phyloP scores from a whole-genome alignment of 2,888 invertebrate genomes.

The Drosophila kambysellisi region DNA sequence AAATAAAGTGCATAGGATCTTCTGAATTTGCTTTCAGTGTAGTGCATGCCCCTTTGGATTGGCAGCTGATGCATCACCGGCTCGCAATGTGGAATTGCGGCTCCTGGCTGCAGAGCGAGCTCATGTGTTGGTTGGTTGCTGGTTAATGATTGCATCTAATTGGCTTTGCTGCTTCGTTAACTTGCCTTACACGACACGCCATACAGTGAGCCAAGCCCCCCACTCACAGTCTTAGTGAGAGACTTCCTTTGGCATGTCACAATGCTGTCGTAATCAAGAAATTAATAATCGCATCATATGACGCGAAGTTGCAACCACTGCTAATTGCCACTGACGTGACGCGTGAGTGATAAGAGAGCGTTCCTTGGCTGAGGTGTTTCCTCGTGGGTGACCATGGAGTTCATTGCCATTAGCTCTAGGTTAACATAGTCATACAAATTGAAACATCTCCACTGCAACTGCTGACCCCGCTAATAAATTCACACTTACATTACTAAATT shows the following conservation, averaged over 20 bases:
- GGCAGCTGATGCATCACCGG: slow-evolving; percentile 48
- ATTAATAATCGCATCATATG: slow-evolving; percentile 75
- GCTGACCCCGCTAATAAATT: slow-evolving; percentile 36
- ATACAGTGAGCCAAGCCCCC: slow-evolving; percentile 32
- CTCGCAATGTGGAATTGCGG: slow-evolving; percentile 24
- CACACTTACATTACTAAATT: slow-evolving; percentile 32
- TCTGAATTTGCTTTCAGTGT: not conserved
- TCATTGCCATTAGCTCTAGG: slow-evolving; percentile 59
- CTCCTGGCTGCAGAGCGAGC: slow-evolving; percentile 26
- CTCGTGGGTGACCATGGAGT: slow-evolving; percentile 63
- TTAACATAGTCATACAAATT: slow-evolving; percentile 10
- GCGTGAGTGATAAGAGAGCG: slow-evolving; percentile 70
- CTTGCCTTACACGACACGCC: slow-evolving; percentile 66
- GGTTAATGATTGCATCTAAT: slow-evolving; percentile 77
- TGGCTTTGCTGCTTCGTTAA: slow-evolving; percentile 80
- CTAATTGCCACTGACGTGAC: slow-evolving; percentile 76
- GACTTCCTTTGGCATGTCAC: slow-evolving; percentile 52
- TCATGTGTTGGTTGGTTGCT: slow-evolving; percentile 16
- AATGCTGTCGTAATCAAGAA: slow-evolving; percentile 68
- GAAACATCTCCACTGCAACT: not conserved
- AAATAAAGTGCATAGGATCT: not conserved
- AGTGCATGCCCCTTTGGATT: not conserved
- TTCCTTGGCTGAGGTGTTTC: slow-evolving; percentile 33
- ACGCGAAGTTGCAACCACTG: slow-evolving; percentile 40
- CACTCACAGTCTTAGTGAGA: not conserved